These are phyloP conservation scores for Lontra canadensis DNA, from an alignment of 2,113 vertebrate species.

Conservation along the genomic window DNA sequence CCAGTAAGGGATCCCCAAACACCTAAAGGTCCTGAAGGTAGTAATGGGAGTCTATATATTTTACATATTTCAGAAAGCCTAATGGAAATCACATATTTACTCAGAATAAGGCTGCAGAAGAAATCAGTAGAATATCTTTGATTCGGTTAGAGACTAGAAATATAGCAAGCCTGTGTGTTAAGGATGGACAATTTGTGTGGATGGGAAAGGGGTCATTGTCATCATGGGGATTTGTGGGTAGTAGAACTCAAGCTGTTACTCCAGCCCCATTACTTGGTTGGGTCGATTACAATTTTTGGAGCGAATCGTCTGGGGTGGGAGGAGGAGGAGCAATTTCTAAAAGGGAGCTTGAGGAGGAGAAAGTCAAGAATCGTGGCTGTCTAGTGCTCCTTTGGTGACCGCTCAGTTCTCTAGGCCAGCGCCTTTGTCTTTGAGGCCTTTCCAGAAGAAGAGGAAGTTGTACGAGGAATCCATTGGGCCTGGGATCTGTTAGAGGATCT, in stretches of 20 bases:
- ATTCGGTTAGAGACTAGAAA: slow-evolving; percentile 32
- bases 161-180: neutral
- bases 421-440: neutral
- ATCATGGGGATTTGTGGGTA: neutral
- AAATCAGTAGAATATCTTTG: slow-evolving; percentile 36
- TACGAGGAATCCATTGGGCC: neutral
- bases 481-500: neutral
- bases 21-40: slow-evolving; percentile 56
- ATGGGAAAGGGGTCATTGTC: neutral
- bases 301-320: neutral
- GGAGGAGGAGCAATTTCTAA: neutral
- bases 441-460: neutral
- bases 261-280: neutral
- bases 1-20: slow-evolving; percentile 64
- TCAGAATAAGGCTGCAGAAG: slow-evolving; percentile 54
- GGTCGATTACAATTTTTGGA: neutral
- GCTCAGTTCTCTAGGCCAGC: neutral
- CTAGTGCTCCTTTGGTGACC: neutral
- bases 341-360: neutral
- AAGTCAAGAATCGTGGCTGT: neutral
- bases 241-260: neutral
- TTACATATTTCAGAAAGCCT: slow-evolving; percentile 65
- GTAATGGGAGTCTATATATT: slow-evolving; percentile 63
- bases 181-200: neutral
- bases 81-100: slow-evolving; percentile 64